Conservation (phyloP, 2,797 vertebrate species). For the Trachurus trachurus region DNA sequence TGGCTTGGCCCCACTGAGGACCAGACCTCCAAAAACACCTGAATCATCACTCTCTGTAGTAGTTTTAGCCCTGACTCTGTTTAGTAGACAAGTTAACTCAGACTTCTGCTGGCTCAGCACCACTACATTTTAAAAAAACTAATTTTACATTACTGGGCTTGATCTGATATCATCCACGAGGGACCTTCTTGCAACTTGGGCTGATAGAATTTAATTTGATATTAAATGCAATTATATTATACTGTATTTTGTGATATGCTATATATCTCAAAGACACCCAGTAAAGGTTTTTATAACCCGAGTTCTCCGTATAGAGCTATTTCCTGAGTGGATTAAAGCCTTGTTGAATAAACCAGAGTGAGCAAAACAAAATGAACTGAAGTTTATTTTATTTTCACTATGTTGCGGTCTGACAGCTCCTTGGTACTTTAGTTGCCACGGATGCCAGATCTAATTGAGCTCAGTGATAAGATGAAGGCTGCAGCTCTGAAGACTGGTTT, state of each 20-base stretch:
- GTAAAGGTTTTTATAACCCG: conserved; percentile 9
- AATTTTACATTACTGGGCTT: conserved; percentile 37
- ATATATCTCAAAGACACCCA: neutral
- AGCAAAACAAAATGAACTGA: conserved; percentile 35
- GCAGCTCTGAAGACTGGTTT: conserved; percentile 28
- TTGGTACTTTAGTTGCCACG: conserved; percentile 53
- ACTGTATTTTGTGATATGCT: neutral
- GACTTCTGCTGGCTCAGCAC: conserved; percentile 63
- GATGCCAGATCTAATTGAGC: conserved; percentile 62
- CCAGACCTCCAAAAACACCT: conserved; percentile 34
- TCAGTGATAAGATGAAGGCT: conserved; percentile 51
- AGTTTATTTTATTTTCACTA: conserved; percentile 46
- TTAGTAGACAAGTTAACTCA: conserved; percentile 49
- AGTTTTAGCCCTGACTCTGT: conserved; percentile 28
- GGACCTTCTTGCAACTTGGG: conserved; percentile 12
- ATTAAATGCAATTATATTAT: conserved; percentile 40
- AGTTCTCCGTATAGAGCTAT: neutral
- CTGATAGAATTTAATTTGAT: conserved; percentile 31
- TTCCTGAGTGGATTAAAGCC: conserved; percentile 28
- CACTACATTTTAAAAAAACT: conserved; percentile 20
- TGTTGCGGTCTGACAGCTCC: conserved; percentile 51
- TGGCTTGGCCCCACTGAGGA: conserved; percentile 17
- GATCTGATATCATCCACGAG: conserved; percentile 35
- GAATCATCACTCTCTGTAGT: conserved; percentile 43
- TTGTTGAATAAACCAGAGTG: conserved; percentile 33